Percentiles rank a stretch among this genome's conserved stretches.
phyloP scores from a whole-genome alignment of 2,888 invertebrate genomes.

The Rhimphoctona megacephalus region DNA sequence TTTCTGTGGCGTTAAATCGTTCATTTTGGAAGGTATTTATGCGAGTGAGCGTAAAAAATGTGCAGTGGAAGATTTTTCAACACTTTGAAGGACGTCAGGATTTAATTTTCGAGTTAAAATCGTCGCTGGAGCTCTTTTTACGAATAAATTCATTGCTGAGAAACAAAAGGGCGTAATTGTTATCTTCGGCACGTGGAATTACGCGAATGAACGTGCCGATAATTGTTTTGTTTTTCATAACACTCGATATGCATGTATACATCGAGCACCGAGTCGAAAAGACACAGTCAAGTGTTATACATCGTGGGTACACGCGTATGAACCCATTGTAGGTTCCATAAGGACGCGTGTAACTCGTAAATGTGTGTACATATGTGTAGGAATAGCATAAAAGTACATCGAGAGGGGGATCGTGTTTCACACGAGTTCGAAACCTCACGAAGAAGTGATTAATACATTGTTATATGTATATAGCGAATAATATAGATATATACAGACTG shows the following conservation, averaged over 20 bases:
- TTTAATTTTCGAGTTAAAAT: too few species aligned
- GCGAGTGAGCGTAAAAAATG: too few species aligned
- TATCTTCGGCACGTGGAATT: neutral
- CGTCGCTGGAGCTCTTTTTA: neutral
- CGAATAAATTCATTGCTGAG: neutral
- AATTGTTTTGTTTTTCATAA: neutral
- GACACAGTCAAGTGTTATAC: slow-evolving; percentile 50
- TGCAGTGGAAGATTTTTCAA: too few species aligned
- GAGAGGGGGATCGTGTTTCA: slow-evolving; percentile 32
- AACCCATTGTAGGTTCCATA: slow-evolving; percentile 24
- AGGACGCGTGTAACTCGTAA: slow-evolving; percentile 22
- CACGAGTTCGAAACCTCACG: slow-evolving; percentile 47
- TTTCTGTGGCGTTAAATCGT: too few species aligned
- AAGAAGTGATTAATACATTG: slow-evolving; percentile 44
- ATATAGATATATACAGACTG: neutral
- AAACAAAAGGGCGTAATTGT: neutral
- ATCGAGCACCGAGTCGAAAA: slow-evolving; percentile 4
- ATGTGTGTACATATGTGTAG: neutral
- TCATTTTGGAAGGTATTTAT: too few species aligned
- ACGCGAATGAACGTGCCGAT: neutral
- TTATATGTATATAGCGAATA: neutral
- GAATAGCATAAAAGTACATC: neutral
- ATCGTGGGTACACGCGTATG: slow-evolving; percentile 41
- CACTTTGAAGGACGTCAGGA: too few species aligned
- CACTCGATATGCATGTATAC: neutral